Evolutionary conservation across 1,140 invertebrate genomes (phyloP).

Genomic region (Macrocentrus cingulum): DNA sequence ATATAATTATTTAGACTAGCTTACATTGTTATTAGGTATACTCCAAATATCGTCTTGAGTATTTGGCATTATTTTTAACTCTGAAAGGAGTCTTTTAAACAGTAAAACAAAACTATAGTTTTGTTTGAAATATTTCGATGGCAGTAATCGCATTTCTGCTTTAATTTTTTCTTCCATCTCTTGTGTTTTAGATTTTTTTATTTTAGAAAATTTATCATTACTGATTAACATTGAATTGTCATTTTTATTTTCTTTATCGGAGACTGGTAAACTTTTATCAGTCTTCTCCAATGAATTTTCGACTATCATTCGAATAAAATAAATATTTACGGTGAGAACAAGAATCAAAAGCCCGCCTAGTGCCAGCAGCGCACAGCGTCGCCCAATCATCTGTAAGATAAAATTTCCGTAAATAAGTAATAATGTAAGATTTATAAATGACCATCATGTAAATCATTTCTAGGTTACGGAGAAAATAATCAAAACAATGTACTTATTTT

Average conservation of each 20-base stretch:
- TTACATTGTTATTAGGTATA: slow-evolving; percentile 48
- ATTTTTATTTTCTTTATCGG: slow-evolving; percentile 33
- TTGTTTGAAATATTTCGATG: slow-evolving; percentile 47
- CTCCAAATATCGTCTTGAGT: slow-evolving; percentile 42
- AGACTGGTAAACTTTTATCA: slow-evolving; percentile 31
- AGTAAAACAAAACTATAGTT: slow-evolving; percentile 42
- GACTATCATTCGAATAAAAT: slow-evolving; percentile 53
- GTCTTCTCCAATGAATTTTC: slow-evolving; percentile 44
- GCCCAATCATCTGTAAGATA: slow-evolving; percentile 51
- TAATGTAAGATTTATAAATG: too few species aligned
- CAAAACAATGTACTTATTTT: too few species aligned
- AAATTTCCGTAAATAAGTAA: background rate
- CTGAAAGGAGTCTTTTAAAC: slow-evolving; percentile 41
- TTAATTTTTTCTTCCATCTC: slow-evolving; percentile 42
- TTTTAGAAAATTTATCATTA: slow-evolving; percentile 22
- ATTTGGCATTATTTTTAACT: slow-evolving; percentile 41
- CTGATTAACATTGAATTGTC: slow-evolving; percentile 23
- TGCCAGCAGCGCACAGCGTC: slow-evolving; percentile 46
- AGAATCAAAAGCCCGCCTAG: slow-evolving; percentile 50
- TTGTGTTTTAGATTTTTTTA: slow-evolving; percentile 30
- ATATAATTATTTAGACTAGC: slow-evolving; percentile 14
- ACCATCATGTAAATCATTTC: too few species aligned
- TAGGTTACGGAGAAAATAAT: too few species aligned
- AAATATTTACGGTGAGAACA: slow-evolving; percentile 46
- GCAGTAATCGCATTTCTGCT: slow-evolving; percentile 39